Conservation (phyloP, 2,113 vertebrate genomes). For the Catagonus wagneri region DNA sequence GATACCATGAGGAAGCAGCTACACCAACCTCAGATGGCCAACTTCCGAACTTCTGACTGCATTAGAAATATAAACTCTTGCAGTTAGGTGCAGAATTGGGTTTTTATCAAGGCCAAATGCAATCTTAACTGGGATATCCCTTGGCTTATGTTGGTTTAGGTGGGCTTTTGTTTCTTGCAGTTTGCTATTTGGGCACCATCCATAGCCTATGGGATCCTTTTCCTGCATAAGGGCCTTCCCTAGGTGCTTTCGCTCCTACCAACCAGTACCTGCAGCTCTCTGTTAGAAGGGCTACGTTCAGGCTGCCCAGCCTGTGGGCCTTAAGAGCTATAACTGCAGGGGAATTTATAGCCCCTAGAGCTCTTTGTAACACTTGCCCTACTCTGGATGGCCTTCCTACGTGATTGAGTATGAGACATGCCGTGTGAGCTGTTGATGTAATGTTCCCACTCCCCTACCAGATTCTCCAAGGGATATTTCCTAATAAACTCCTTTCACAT, state of each 20-base stretch:
- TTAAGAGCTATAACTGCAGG: not conserved
- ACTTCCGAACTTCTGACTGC: not conserved
- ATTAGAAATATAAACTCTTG: not conserved
- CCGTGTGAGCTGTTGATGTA: not conserved
- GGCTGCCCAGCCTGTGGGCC: not conserved
- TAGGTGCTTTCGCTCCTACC: not conserved
- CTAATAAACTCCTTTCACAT: not conserved
- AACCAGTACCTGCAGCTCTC: not conserved
- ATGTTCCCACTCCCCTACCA: not conserved
- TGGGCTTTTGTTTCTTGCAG: not conserved
- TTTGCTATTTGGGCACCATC: not conserved
- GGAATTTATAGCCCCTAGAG: not conserved
- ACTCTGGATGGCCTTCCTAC: not conserved
- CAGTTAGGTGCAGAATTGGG: not conserved
- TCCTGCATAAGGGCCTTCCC: not conserved
- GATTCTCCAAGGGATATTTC: not conserved
- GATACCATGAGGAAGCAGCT: not conserved
- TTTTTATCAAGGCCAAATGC: not conserved
- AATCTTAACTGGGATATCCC: not conserved
- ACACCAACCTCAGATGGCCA: not conserved
- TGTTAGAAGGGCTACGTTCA: not conserved
- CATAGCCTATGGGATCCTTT: not conserved
- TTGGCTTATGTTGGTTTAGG: not conserved
- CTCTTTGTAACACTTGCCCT: not conserved
- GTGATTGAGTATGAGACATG: not conserved